These are phyloP conservation scores for Litocranius walleri DNA, from an alignment of 2,113 vertebrate species.

Conservation along the genomic window DNA sequence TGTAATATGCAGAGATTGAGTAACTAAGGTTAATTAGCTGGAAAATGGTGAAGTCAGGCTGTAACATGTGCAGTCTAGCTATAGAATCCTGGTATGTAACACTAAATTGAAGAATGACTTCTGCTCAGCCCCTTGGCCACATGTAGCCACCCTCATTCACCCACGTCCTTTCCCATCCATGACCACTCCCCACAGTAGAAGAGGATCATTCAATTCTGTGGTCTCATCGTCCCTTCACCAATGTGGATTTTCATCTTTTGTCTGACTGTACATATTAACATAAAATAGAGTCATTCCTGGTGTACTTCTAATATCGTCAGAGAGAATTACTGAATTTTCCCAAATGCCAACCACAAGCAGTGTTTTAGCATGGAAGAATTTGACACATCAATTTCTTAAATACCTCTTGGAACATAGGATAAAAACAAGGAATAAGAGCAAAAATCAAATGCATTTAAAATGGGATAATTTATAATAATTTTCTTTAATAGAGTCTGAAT, in stretches of 20 bases:
- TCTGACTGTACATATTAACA: not conserved
- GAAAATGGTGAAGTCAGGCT: not conserved
- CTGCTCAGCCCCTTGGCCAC: not conserved
- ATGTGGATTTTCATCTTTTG: not conserved
- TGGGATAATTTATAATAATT: not conserved
- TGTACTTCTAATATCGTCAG: not conserved
- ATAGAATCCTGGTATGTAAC: not conserved
- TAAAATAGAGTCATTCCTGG: not conserved
- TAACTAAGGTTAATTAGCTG: not conserved
- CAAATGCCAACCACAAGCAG: not conserved
- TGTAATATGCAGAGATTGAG: not conserved
- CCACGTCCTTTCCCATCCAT: not conserved
- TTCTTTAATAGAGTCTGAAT: not conserved
- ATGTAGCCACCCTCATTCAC: not conserved
- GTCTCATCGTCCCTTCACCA: not conserved
- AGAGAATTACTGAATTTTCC: not conserved
- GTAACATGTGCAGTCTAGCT: not conserved
- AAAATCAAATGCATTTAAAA: not conserved
- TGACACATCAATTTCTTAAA: not conserved
- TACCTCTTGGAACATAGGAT: not conserved
- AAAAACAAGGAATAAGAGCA: not conserved
- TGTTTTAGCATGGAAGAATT: not conserved
- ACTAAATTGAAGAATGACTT: not conserved
- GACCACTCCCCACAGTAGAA: not conserved
- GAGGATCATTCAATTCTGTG: not conserved